phyloP scores from a whole-genome alignment of 1,140 invertebrate genomes.

The Aphelenchoides besseyi region DNA sequence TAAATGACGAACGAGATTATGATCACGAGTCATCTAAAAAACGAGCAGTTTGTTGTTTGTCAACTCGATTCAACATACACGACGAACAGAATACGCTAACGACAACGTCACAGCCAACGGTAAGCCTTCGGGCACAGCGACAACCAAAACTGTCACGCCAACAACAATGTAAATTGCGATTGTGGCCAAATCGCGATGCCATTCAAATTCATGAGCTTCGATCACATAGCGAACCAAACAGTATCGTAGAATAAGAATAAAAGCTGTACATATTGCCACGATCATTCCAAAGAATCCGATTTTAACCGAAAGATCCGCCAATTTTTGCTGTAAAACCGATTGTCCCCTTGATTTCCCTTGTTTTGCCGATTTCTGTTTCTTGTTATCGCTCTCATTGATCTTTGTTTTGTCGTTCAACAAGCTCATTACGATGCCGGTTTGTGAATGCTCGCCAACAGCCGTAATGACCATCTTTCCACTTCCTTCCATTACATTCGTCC shows the following conservation, averaged over 20 bases:
- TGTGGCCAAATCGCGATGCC: neutral
- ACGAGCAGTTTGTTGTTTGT: neutral
- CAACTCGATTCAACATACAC: neutral
- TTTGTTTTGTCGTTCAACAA: neutral
- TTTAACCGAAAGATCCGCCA: neutral
- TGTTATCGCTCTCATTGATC: too few relatives aligned
- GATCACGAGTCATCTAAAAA: neutral
- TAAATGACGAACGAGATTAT: slow-evolving; percentile 53
- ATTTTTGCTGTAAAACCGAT: neutral
- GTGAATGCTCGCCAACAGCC: neutral
- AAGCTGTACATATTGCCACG: neutral
- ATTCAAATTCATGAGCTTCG: neutral
- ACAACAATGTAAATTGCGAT: slow-evolving; percentile 71
- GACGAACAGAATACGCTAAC: slow-evolving; percentile 85
- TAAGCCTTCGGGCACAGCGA: slow-evolving; percentile 94
- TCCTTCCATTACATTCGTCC: neutral
- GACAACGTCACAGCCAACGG: slow-evolving; percentile 93
- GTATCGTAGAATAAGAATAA: neutral
- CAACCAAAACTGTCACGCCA: slow-evolving; percentile 97
- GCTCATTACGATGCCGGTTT: neutral
- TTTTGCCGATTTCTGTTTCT: neutral
- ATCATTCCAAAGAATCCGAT: neutral
- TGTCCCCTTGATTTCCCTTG: neutral
- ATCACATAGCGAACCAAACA: neutral
- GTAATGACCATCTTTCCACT: neutral